Evolutionary conservation across 2,113 vertebrate genomes (phyloP), one percentile per base, ranked within the genome.

Genomic region (Larimichthys crocea): DNA sequence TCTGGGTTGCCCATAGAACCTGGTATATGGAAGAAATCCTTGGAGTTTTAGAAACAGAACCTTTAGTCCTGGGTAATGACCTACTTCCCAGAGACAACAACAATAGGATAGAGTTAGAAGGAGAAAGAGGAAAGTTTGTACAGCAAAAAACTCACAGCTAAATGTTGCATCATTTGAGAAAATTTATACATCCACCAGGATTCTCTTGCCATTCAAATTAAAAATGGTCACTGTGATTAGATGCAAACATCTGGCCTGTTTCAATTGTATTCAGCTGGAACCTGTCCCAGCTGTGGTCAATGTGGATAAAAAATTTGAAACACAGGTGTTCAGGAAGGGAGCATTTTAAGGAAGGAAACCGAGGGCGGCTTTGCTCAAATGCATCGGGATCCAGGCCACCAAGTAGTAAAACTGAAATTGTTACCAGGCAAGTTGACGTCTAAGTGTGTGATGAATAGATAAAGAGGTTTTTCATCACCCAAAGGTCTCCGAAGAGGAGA

Each of bases 251-350:
- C 89, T 88, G 79, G 72, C 29, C 52, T 59, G 61, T 74, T 85
- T 83, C 10, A 42, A 66, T 73, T 73, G n/a, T 53, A 75, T 84
- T 73, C 80, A 86, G 59, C 70, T 87, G 84, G 78, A 86, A 42
- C 12, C 7, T 15, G 16, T 74, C 80, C 74, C 65, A 56, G 69
- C 57, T 16, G 1, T 22, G 1, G 22, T 60, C 20, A 74, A 66
- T 67, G 56, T 71, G 57, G 62, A 84, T 31, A 60, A 82, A 42
- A 66, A 79, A 89, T 89, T 76, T 74, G 71, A 89, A 89, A 85
- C 76, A 22, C 92, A 91, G 89, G 91, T 89, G 86, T 79, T 85
- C 90, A 89, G 87, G 86, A 92, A 91, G 76, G 66, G 59, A 80
- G 49, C 20, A 7, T 48, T 87, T 79, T 83, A 46, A 69, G 56